Evolutionary conservation across 1,140 invertebrate genomes (phyloP).

Genomic region (Euwallacea similis): DNA sequence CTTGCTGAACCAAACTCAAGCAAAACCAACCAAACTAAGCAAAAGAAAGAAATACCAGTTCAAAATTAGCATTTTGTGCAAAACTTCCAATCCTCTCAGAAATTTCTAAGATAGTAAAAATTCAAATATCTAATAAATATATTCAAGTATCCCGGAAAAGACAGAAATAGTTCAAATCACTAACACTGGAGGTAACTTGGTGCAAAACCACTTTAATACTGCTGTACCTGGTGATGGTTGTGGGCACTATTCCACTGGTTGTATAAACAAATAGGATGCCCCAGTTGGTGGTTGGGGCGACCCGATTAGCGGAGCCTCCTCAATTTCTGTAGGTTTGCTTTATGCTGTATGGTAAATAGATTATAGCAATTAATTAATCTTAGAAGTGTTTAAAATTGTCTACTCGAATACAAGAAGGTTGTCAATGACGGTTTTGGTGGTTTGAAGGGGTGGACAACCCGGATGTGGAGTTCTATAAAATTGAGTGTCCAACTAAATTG

Average conservation of each 20-base stretch:
- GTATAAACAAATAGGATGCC: constrained; percentile 18
- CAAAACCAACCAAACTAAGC: too few species aligned
- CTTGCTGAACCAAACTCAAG: too few species aligned
- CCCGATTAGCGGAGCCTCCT: not conserved
- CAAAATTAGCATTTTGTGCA: constrained; percentile 13
- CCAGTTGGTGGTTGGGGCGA: constrained; percentile 28
- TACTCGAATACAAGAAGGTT: constrained; percentile 10
- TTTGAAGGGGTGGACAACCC: constrained; percentile 6
- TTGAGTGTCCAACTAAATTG: constrained; percentile 19
- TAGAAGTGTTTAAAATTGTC: not conserved
- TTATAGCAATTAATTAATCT: too few species aligned
- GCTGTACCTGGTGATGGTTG: constrained; percentile 29
- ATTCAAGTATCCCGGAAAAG: too few species aligned
- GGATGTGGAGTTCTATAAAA: constrained; percentile 19
- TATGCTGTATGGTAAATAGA: not conserved
- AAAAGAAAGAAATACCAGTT: constrained; percentile 33
- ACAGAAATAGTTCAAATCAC: constrained; percentile 20
- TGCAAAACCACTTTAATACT: constrained; percentile 34
- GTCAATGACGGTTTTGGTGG: constrained; percentile 27
- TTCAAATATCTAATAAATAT: too few species aligned
- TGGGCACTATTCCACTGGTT: constrained; percentile 17
- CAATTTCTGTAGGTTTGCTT: not conserved
- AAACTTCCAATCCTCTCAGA: too few species aligned
- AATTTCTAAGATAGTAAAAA: too few species aligned
- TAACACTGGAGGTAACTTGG: constrained; percentile 30